phyloP scores from a whole-genome alignment of 1,140 invertebrate genomes.

The Lycorma delicatula region DNA sequence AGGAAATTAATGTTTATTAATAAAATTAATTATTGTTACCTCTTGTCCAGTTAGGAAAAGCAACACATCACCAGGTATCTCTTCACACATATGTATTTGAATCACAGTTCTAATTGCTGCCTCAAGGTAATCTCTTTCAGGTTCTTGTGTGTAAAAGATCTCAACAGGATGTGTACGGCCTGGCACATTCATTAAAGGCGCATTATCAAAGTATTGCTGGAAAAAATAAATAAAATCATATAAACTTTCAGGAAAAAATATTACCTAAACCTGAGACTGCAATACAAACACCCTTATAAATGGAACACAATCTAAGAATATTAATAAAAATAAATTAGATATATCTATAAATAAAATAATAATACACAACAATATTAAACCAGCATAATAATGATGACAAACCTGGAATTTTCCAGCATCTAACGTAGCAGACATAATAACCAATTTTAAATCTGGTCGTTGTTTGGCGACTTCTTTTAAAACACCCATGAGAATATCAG shows the following conservation, averaged over 20 bases:
- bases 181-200: constrained; percentile 97
- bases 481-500: constrained; percentile 98
- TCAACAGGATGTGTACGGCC: constrained; percentile 94
- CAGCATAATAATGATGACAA: too few relatives aligned
- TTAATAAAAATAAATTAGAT: too few relatives aligned
- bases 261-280: too few relatives aligned
- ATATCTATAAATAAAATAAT: too few relatives aligned
- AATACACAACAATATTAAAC: too few relatives aligned
- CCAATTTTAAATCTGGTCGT: constrained; percentile 87
- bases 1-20: too few relatives aligned
- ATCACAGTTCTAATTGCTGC: constrained; percentile 97
- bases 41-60: constrained; percentile 92
- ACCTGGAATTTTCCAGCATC: constrained; percentile 98
- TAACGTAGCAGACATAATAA: constrained; percentile 99
- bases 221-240: constrained; percentile 22
- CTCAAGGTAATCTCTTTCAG: constrained; percentile 96
- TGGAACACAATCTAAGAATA: background rate
- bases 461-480: constrained; percentile 97
- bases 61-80: constrained; percentile 85
- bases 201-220: constrained; percentile 93
- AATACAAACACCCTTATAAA: too few relatives aligned
- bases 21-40: constrained; percentile 34
- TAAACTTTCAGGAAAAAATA: too few relatives aligned
- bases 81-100: constrained; percentile 99
- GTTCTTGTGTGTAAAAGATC: constrained; percentile 99